phyloP scores from a whole-genome alignment of 2,888 invertebrate species.

The Palloptera scutellata region DNA sequence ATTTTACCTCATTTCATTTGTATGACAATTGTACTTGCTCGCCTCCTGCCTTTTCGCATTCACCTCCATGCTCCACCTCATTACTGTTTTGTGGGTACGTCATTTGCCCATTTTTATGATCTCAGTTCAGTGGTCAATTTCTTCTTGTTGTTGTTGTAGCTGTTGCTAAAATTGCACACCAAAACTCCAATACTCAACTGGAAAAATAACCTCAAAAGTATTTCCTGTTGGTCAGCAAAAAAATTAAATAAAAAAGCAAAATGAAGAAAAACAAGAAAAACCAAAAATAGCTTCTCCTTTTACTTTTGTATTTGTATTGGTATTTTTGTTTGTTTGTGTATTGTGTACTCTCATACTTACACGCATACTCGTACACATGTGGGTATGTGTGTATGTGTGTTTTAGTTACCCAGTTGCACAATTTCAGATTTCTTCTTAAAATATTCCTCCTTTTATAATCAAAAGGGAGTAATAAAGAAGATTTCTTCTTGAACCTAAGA shows the following conservation, averaged over 20 bases:
- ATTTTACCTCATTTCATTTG: neutral
- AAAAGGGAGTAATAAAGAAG: no score
- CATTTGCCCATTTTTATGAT: constrained; percentile 17
- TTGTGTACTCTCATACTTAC: no score
- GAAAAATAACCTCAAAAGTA: constrained; percentile 2
- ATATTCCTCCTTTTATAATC: no score
- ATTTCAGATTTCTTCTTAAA: no score
- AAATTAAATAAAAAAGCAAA: neutral
- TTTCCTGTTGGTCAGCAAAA: constrained; percentile 5
- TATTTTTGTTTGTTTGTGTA: no score
- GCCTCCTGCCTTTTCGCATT: neutral
- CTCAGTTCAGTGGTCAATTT: constrained; percentile 16
- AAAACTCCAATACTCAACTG: neutral
- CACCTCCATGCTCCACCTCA: neutral
- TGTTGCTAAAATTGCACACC: constrained; percentile 17
- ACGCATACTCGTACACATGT: no score
- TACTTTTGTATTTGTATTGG: no score
- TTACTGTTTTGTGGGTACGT: constrained; percentile 12
- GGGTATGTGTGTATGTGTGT: no score
- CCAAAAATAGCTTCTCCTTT: neutral
- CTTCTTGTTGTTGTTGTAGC: constrained; percentile 21
- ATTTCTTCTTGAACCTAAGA: no score
- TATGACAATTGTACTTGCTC: neutral
- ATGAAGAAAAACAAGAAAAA: neutral
- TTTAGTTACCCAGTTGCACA: no score